Percentiles rank a stretch among this genome's conserved stretches.
phyloP scores from a whole-genome alignment of 2,113 vertebrate species.

The Oryzias melastigma region DNA sequence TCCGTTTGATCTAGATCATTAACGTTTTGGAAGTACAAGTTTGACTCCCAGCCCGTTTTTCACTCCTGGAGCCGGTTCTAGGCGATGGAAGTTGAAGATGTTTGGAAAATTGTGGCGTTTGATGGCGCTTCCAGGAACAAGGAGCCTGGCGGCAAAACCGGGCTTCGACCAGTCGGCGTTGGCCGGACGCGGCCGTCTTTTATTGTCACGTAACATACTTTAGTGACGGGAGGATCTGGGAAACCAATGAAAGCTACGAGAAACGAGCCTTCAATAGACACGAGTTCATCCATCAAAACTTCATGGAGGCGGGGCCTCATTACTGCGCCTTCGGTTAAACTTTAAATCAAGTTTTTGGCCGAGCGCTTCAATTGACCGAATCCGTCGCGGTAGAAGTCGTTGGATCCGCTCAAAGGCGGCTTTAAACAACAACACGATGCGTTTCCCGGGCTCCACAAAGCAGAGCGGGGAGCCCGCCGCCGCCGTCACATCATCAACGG shows the following conservation, averaged over 20 bases:
- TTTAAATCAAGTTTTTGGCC: neutral
- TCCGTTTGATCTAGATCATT: conserved; percentile 79
- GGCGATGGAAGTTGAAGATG: conserved; percentile 80
- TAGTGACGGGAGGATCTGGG: conserved; percentile 43
- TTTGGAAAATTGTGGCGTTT: conserved; percentile 84
- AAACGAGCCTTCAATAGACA: conserved; percentile 29
- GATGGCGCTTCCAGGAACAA: conserved; percentile 85
- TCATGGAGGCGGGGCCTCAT: neutral
- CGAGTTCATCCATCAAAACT: conserved; percentile 8
- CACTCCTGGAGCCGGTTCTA: conserved; percentile 77
- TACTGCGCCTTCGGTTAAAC: conserved; percentile 3
- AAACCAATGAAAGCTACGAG: conserved; percentile 40
- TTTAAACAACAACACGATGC: conserved; percentile 73
- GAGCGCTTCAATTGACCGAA: conserved; percentile 35
- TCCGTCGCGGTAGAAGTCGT: conserved; percentile 30
- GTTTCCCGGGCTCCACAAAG: conserved; percentile 79
- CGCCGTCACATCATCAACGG: conserved; percentile 76
- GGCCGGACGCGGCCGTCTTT: conserved; percentile 83
- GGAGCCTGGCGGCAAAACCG: conserved; percentile 85
- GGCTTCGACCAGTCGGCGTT: conserved; percentile 84
- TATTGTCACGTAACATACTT: conserved; percentile 88
- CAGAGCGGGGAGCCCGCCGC: conserved; percentile 28
- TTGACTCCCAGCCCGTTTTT: conserved; percentile 74
- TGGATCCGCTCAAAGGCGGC: conserved; percentile 50
- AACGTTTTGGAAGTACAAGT: conserved; percentile 74